A percentile compares a stretch with the other conserved stretches of the same genome.
These are phyloP conservation scores for Cryptoprocta ferox DNA, from an alignment of 2,797 vertebrate species.

Conservation along the genomic window DNA sequence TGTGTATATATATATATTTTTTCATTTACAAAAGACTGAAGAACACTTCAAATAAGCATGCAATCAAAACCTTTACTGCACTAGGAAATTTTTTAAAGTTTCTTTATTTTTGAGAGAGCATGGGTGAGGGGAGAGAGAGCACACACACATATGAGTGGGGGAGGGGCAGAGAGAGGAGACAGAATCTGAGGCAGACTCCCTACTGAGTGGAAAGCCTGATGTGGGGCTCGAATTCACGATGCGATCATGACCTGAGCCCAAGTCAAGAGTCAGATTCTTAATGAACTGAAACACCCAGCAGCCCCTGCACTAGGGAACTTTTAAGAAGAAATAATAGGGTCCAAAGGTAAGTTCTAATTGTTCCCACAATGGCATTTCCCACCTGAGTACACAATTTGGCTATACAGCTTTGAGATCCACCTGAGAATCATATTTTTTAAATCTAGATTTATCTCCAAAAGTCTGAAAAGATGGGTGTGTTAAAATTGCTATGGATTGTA, in stretches of 20 bases:
- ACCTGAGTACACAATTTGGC: neutral
- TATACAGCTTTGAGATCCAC: neutral
- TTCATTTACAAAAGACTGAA: conserved; percentile 31
- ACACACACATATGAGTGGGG: too few species aligned
- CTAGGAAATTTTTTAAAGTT: neutral
- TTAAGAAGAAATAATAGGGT: neutral
- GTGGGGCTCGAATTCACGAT: too few species aligned
- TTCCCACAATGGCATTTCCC: neutral
- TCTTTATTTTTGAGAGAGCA: too few species aligned
- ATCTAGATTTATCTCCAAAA: conserved; percentile 36
- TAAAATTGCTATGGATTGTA: neutral
- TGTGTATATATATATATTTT: neutral
- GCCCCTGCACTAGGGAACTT: neutral
- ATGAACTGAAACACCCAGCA: too few species aligned
- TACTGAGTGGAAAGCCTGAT: too few species aligned
- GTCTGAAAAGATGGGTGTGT: neutral
- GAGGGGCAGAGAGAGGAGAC: too few species aligned
- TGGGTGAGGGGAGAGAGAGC: too few species aligned
- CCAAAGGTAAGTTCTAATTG: conserved; percentile 16
- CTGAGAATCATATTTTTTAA: neutral
- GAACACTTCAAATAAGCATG: conserved; percentile 30
- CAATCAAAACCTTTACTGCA: neutral
- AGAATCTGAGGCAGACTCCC: too few species aligned
- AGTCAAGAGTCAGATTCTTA: too few species aligned
- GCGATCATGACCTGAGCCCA: too few species aligned